Percentiles rank a stretch among this genome's conserved stretches.
phyloP scores from a whole-genome alignment of 2,113 vertebrate species.

The Bostrychus sinensis region DNA sequence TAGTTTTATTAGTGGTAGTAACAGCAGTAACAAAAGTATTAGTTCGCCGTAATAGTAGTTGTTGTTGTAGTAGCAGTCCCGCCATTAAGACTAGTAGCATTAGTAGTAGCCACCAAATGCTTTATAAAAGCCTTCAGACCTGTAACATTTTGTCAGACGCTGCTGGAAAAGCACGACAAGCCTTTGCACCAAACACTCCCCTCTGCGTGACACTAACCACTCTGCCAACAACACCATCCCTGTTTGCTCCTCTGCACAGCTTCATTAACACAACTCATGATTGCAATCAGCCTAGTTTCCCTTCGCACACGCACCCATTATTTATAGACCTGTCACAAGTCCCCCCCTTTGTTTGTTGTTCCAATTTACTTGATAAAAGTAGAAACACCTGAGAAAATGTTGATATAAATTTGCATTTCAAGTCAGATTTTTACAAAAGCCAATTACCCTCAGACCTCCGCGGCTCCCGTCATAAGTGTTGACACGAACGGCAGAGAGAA shows the following conservation, averaged over 20 bases:
- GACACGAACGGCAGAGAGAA: conserved; percentile 37
- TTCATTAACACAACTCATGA: conserved; percentile 50
- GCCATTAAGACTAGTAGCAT: too few relatives aligned
- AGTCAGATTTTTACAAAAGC: conserved; percentile 50
- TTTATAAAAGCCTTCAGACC: too few relatives aligned
- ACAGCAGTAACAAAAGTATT: too few relatives aligned
- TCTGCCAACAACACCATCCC: conserved; percentile 28
- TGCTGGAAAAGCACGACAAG: conserved; percentile 14
- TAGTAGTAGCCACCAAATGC: too few relatives aligned
- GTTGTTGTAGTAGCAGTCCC: too few relatives aligned
- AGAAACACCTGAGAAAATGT: conserved; percentile 58
- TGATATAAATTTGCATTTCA: conserved; percentile 65
- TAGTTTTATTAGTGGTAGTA: too few relatives aligned
- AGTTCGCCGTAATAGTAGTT: too few relatives aligned
- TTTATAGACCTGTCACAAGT: conserved; percentile 59
- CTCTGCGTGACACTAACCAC: conserved; percentile 22
- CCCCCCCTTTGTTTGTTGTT: conserved; percentile 50
- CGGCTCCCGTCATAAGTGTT: conserved; percentile 27
- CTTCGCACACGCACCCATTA: conserved; percentile 23
- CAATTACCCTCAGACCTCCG: conserved; percentile 60
- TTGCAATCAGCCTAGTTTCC: conserved; percentile 45
- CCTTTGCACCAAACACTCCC: conserved; percentile 18
- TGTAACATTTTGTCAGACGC: conserved; percentile 22
- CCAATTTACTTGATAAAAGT: conserved; percentile 47
- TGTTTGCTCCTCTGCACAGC: conserved; percentile 10